Conservation (phyloP, 2,797 vertebrate genomes). For the Pogonophryne albipinna region DNA sequence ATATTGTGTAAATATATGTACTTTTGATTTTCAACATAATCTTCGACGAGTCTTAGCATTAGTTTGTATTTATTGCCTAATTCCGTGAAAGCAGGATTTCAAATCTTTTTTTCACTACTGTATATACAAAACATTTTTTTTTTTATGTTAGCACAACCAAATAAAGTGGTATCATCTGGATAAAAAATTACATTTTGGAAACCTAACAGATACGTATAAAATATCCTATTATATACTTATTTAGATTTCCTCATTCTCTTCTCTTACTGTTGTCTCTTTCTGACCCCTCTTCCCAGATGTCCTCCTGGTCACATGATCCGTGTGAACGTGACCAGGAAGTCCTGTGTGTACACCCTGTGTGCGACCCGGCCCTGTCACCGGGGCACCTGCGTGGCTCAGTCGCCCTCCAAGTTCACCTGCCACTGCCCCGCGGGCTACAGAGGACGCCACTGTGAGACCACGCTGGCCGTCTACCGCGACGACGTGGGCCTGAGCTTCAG, state of each 20-base stretch:
- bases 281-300: constrained; percentile 79
- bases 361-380: constrained; percentile 88
- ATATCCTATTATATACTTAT: neutral
- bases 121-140: too few species aligned
- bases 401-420: constrained; percentile 89
- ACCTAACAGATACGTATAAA: neutral
- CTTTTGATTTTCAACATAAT: too few species aligned
- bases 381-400: constrained; percentile 90
- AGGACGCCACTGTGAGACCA: constrained; percentile 88
- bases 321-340: constrained; percentile 87
- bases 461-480: constrained; percentile 87
- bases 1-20: too few species aligned
- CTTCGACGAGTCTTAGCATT: too few species aligned
- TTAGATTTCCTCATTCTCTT: neutral
- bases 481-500: constrained; percentile 92
- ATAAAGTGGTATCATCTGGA: neutral
- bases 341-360: constrained; percentile 88
- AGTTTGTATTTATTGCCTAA: too few species aligned
- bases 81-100: too few species aligned
- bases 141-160: too few species aligned
- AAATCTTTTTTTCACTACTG: too few species aligned
- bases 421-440: constrained; percentile 89
- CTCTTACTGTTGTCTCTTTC: neutral
- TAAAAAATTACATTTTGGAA: neutral
- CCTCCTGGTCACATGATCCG: constrained; percentile 88